A percentile compares a stretch with the other conserved stretches of the same genome.
Conservation (phyloP, 2,888 invertebrate genomes). For the Liodrosophila aerea region DNA sequence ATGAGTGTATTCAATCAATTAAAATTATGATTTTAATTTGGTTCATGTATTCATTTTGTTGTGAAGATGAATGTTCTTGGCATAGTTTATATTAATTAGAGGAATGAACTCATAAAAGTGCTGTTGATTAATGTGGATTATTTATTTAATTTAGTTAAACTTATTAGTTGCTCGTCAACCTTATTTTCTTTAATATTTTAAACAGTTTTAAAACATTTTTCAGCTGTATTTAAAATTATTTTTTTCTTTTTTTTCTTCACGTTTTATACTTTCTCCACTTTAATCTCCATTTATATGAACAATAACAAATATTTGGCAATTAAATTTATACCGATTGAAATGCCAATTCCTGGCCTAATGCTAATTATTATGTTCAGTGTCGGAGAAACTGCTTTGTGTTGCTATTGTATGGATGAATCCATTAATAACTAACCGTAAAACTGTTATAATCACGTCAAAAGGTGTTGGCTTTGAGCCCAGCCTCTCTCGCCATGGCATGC, state of each 20-base stretch:
- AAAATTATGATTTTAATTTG: constrained; percentile 25
- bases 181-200: background rate
- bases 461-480: constrained; percentile 39
- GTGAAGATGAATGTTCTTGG: constrained; percentile 1
- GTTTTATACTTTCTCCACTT: background rate
- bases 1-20: constrained; percentile 37
- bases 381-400: constrained; percentile 15
- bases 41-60: constrained; percentile 7
- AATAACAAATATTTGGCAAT: background rate
- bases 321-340: background rate
- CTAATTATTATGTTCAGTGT: constrained; percentile 33
- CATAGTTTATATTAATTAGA: background rate
- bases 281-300: background rate
- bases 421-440: constrained; percentile 70
- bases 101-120: background rate
- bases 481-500: constrained; percentile 41
- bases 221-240: too few relatives aligned
- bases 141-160: background rate
- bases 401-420: constrained; percentile 51
- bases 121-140: background rate
- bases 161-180: too few relatives aligned
- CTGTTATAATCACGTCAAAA: constrained; percentile 74
- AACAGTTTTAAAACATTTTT: too few relatives aligned
- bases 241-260: background rate
- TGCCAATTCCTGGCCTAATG: constrained; percentile 11